Base-by-base conservation (phyloP, 2,888 invertebrate species). In the Limnephilus auricula region DNA sequence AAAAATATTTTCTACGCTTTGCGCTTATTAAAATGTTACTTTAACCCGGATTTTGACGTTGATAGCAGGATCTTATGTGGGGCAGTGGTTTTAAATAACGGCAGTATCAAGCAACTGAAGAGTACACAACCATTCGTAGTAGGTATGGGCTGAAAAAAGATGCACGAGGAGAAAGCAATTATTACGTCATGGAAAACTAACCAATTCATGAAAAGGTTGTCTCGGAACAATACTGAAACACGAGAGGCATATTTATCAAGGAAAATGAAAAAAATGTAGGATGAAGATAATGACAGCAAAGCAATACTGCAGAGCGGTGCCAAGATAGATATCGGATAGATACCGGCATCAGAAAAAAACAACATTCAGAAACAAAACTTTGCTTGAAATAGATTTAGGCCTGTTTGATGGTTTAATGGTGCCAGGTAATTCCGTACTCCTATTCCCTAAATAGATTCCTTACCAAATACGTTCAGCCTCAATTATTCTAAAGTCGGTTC, bases 41-140 rank as follows among this genome's bases (percentile, higher is more conserved):
- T 65, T 65, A 65, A 9, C 9, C 9, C 9, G 25, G 65, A 65
- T n/a, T n/a, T 34, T 82, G 34, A 34, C 34, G 82, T 15, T 37
- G 34, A 34, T 37, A n/a, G 82, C 82, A n/a, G 34, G 82, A 34
- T 34, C 31, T 34, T 13, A 85, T 85, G 85, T 85, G 40, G 85
- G 45, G 31, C 85, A 85, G 85, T 85, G 85, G 40, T 15, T 2
- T 45, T 15, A 45, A 45, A 45, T 45, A 45, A 45, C 45, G 45
- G 45, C 15, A 45, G 13, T 15, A 45, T 45, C 45, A 85, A 18
- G n/a, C n/a, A 85, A 85, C 45, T 30, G 45, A 12, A 85, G 40
- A 45, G 15, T 15, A 15, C 45, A 45, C 45, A 45, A 45, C 2
- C 45, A 45, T 45, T 45, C 12, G 12, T 40, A 2, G 13, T 37